phyloP scores from a whole-genome alignment of 2,113 vertebrate species.

The Tragulus kanchil region DNA sequence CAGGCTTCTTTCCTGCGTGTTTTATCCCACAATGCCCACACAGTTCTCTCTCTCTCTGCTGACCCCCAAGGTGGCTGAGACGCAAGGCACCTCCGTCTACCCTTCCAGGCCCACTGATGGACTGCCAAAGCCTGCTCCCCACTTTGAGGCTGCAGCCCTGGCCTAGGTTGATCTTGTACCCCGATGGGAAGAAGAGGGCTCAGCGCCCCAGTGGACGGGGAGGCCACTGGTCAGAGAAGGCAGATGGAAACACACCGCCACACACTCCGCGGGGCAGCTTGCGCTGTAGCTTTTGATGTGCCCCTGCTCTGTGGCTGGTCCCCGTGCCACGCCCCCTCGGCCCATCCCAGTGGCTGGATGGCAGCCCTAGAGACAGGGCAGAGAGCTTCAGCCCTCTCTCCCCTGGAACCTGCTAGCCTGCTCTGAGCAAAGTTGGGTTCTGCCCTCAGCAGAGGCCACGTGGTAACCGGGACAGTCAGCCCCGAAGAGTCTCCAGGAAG shows the following conservation, averaged over 20 bases:
- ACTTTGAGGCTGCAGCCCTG: background rate
- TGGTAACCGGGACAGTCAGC: background rate
- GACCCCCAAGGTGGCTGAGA: background rate
- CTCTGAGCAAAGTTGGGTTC: background rate
- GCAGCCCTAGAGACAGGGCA: background rate
- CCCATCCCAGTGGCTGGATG: constrained; percentile 10
- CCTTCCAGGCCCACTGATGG: background rate
- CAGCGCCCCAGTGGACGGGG: background rate
- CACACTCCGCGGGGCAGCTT: background rate
- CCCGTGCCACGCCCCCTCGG: background rate
- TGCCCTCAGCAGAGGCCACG: background rate
- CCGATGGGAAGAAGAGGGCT: background rate
- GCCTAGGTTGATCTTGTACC: background rate
- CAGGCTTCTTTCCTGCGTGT: background rate
- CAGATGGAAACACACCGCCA: background rate
- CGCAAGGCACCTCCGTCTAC: background rate
- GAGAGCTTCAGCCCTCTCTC: background rate
- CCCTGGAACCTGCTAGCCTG: background rate
- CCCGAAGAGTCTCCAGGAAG: background rate
- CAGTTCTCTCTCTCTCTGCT: background rate
- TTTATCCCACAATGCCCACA: background rate
- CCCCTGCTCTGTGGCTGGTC: background rate
- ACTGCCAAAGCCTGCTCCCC: background rate
- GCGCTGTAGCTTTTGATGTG: background rate
- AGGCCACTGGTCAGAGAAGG: background rate